Evolutionary conservation across 2,888 invertebrate genomes (phyloP), one percentile per base, ranked within the genome.

Genomic region (Apamea sordens): DNA sequence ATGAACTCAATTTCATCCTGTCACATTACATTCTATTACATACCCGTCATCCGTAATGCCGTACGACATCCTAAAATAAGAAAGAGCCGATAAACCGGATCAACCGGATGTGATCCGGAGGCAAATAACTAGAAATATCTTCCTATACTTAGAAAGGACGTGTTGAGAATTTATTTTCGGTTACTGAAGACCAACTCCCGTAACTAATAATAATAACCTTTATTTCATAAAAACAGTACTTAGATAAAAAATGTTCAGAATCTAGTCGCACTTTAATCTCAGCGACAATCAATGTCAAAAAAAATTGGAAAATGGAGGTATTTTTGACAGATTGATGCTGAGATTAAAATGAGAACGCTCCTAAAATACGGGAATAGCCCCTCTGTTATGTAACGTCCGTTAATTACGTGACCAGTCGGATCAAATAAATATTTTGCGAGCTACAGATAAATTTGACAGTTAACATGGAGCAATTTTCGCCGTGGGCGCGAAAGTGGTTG

Each of bases 341-440:
- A 18, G 18, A 15, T 28, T 69, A 28, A 69, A 50, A 59, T 50
- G 13, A 4, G n/a, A 32, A 47, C 28, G 7, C 21, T 28, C 11
- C 7, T 28, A 32, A 50, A 69, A 69, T n/a, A 70, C 15, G 24
- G 53, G 18, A 71, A 36, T 18, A 6, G 50, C 32, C 18, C 15
- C n/a, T 36, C 6, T 41, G 73, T 76, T 76, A 67, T 15, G 56
- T 28, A n/a, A 68, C 13, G 77, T 81, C 85, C 82, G 80, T 72
- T 86, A 85, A 89, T 90, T 86, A 87, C 87, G 73, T 83, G 84
- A 84, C 88, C 82, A 72, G 24, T 68, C 50, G 61, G 79, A 85
- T 87, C 79, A 84, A 77, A 84, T 87, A 84, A 81, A 89, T 85
- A 81, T 71, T 87, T 79, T 84, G 83, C 77, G 78, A 69, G 79